Evolutionary conservation across 2,113 vertebrate genomes (phyloP).

Genomic region (Mustela lutreola): DNA sequence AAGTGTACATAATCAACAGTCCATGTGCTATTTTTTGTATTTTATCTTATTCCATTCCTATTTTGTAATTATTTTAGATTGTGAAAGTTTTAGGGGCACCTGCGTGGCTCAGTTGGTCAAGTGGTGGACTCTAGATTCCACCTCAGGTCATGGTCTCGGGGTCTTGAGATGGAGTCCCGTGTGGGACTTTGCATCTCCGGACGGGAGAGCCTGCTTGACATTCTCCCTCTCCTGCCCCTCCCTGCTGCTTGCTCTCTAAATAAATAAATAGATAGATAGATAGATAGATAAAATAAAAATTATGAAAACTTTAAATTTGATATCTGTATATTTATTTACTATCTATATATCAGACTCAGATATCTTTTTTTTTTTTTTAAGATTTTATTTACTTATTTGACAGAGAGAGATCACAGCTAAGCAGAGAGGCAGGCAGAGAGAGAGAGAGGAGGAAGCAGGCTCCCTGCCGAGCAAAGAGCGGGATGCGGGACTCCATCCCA

Average conservation of each 20-base stretch:
- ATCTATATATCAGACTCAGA: neutral
- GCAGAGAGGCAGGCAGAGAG: no score
- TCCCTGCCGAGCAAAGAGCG: no score
- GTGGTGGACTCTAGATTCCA: neutral
- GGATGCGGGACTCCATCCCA: no score
- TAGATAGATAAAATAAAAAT: neutral
- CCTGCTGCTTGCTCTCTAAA: neutral
- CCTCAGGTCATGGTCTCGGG: neutral
- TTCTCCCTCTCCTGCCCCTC: neutral
- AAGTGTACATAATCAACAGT: neutral
- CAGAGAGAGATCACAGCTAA: no score
- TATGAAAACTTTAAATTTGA: neutral
- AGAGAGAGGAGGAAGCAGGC: no score
- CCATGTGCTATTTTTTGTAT: neutral
- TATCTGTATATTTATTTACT: neutral
- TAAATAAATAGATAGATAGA: neutral
- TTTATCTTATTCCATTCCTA: neutral
- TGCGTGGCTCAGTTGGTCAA: neutral
- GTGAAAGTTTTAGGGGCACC: neutral
- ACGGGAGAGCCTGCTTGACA: neutral
- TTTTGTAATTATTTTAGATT: neutral
- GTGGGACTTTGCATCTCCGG: neutral
- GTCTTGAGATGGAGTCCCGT: neutral
- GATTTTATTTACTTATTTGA: no score
- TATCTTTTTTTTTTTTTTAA: neutral